Conservation (phyloP, 2,797 vertebrate species). For the Sebastes oblongus region DNA sequence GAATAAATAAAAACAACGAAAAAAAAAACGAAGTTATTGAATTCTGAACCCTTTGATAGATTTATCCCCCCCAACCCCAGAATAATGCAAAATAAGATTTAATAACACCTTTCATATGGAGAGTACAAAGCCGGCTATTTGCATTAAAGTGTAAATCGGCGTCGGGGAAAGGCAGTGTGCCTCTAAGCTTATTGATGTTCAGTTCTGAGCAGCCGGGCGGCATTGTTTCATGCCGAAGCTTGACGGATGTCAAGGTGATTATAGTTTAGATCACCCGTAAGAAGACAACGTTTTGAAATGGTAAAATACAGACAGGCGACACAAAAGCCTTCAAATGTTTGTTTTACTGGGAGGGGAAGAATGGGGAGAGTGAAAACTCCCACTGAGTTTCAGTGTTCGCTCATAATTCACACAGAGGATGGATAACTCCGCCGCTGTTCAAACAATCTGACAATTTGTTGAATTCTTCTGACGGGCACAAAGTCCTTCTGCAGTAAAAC, state of each 20-base stretch:
- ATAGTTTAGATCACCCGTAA: constrained; percentile 79
- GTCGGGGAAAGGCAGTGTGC: constrained; percentile 72
- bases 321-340: constrained; percentile 83
- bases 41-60: constrained; percentile 85
- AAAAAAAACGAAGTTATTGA: constrained; percentile 76
- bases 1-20: constrained; percentile 83
- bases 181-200: constrained; percentile 85
- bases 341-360: constrained; percentile 76
- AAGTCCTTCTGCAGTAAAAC: constrained; percentile 45
- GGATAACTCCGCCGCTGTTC: constrained; percentile 70
- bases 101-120: constrained; percentile 85
- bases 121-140: constrained; percentile 84
- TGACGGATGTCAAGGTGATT: constrained; percentile 86
- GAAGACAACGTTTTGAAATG: constrained; percentile 81
- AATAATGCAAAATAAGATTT: constrained; percentile 87
- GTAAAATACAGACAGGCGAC: constrained; percentile 80
- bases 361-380: constrained; percentile 61
- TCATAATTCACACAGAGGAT: constrained; percentile 65
- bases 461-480: constrained; percentile 57
- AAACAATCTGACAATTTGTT: constrained; percentile 74
- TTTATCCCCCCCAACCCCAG: constrained; percentile 81
- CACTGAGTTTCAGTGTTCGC: constrained; percentile 64
- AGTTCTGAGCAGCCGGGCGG: constrained; percentile 76
- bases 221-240: constrained; percentile 84
- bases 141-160: constrained; percentile 84